Conservation (phyloP, 1,140 invertebrate genomes). For the Drosophila mauritiana region DNA sequence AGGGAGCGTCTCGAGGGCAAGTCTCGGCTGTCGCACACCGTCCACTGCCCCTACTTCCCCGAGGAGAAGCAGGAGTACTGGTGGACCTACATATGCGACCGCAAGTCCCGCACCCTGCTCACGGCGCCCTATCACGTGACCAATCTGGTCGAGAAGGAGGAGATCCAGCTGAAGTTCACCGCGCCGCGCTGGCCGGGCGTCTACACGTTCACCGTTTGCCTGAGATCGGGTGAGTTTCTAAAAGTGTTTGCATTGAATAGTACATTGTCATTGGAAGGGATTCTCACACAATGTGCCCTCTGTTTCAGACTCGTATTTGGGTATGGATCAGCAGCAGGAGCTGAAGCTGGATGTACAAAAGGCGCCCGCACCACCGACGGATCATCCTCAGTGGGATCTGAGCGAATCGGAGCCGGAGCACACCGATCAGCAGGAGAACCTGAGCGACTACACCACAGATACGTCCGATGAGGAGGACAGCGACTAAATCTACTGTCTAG, state of each 20-base stretch:
- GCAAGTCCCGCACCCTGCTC: constrained; percentile 94
- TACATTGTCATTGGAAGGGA: too few relatives aligned
- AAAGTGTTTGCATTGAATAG: neutral
- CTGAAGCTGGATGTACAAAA: constrained; percentile 98
- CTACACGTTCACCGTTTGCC: constrained; percentile 97
- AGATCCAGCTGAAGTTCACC: constrained; percentile 97
- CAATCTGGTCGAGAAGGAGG: constrained; percentile 90
- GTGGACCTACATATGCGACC: constrained; percentile 99
- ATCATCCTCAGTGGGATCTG: constrained; percentile 98
- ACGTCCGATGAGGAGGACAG: constrained; percentile 86
- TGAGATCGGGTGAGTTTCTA: constrained; percentile 89
- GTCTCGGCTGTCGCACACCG: constrained; percentile 96
- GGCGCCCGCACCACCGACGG: constrained; percentile 94
- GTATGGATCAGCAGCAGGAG: constrained; percentile 95
- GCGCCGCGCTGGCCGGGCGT: constrained; percentile 96
- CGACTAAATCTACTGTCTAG: constrained; percentile 48
- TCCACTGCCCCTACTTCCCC: constrained; percentile 98
- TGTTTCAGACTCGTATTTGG: constrained; percentile 94
- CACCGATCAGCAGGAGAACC: constrained; percentile 87
- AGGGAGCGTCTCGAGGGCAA: constrained; percentile 96
- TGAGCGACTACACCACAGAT: constrained; percentile 87
- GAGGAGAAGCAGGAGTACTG: constrained; percentile 99
- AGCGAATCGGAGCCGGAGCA: constrained; percentile 96
- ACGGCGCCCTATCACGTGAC: constrained; percentile 97
- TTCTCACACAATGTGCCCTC: neutral